Evolutionary conservation across 2,888 invertebrate genomes (phyloP).

Genomic region (Alitta virens): DNA sequence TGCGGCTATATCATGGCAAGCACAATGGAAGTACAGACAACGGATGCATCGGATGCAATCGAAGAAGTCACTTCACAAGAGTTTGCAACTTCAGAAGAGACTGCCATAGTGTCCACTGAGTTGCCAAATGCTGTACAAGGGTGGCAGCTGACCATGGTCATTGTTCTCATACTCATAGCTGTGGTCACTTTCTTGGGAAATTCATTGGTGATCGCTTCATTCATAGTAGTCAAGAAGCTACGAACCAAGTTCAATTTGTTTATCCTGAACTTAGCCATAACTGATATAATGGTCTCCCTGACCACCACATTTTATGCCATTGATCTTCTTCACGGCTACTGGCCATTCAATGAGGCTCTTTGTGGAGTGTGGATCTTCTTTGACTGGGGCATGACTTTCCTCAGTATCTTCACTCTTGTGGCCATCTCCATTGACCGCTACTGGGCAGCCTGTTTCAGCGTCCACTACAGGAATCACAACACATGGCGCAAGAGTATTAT

Average conservation of each 20-base stretch:
- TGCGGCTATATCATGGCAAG: no score
- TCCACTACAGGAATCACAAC: constrained; percentile 38
- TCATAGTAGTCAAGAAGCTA: constrained; percentile 45
- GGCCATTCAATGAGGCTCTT: constrained; percentile 43
- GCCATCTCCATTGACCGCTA: constrained; percentile 45
- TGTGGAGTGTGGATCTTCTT: constrained; percentile 51
- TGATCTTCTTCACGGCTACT: constrained; percentile 42
- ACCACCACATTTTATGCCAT: constrained; percentile 46
- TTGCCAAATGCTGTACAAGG: not conserved
- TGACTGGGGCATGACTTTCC: constrained; percentile 54
- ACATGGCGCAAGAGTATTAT: constrained; percentile 33
- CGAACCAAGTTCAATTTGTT: constrained; percentile 52
- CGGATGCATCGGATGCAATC: no score
- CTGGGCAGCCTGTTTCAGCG: constrained; percentile 39
- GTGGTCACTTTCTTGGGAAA: constrained; percentile 46
- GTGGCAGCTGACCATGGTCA: not conserved
- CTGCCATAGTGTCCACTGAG: no score
- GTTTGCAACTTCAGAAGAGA: no score
- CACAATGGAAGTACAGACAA: no score
- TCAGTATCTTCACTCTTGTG: constrained; percentile 48
- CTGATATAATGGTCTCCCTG: constrained; percentile 45
- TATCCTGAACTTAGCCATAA: constrained; percentile 36
- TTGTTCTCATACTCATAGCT: constrained; percentile 1
- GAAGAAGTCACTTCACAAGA: no score
- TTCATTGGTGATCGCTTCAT: constrained; percentile 46